phyloP scores from a whole-genome alignment of 2,888 invertebrate genomes.

The Kryphioiulus occultus region DNA sequence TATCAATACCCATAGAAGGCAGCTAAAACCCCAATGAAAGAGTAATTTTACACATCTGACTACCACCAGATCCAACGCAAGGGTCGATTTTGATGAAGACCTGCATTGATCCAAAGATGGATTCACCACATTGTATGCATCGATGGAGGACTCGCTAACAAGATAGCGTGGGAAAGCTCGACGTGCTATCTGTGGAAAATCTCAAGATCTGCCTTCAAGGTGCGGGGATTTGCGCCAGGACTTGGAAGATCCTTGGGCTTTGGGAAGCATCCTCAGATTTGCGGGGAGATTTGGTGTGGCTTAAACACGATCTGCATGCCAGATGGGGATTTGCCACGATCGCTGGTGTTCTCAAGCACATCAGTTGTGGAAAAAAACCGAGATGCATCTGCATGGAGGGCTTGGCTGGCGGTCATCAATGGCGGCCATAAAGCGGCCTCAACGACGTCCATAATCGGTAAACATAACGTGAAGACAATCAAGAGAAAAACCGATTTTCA shows the following conservation, averaged over 20 bases:
- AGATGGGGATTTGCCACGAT: not conserved
- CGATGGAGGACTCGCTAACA: too few relatives aligned
- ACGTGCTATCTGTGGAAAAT: not conserved
- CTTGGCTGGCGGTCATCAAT: not conserved
- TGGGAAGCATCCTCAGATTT: not conserved
- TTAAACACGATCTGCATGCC: slow-evolving; percentile 9
- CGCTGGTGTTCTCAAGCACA: too few relatives aligned
- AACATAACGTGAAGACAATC: slow-evolving; percentile 26
- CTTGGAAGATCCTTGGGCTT: not conserved
- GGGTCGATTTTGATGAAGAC: too few relatives aligned
- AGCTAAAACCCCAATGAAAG: too few relatives aligned
- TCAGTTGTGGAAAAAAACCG: too few relatives aligned
- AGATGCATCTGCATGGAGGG: not conserved
- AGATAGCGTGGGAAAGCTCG: not conserved
- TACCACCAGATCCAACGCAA: too few relatives aligned
- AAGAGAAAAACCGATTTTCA: slow-evolving; percentile 8
- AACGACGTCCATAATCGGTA: not conserved
- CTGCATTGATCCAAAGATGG: too few relatives aligned
- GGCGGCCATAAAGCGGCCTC: not conserved
- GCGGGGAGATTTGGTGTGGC: not conserved
- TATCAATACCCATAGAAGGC: too few relatives aligned
- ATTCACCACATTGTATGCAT: not conserved
- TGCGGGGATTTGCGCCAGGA: not conserved
- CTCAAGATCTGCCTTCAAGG: not conserved
- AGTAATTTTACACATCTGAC: too few relatives aligned